These are phyloP conservation scores for Lepidochrysops patricia DNA, from an alignment of 2,888 invertebrate species.

Conservation along the genomic window DNA sequence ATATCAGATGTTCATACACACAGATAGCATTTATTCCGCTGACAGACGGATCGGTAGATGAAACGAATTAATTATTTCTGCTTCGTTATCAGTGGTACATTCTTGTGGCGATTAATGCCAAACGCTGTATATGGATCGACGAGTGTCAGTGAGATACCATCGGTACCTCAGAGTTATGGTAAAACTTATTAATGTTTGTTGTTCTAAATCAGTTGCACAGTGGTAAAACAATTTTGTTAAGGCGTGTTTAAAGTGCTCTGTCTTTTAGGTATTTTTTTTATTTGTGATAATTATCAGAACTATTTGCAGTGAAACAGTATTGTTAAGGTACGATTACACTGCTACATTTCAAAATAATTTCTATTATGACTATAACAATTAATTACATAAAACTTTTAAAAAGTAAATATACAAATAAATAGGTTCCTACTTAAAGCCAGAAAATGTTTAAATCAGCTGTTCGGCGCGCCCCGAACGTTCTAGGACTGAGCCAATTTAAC, in stretches of 20 bases:
- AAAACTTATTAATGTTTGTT: conserved; percentile 26
- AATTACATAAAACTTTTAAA: too few relatives aligned
- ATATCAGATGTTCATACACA: background rate
- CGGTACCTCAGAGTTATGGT: conserved; percentile 35
- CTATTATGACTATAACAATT: too few relatives aligned
- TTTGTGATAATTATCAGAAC: too few relatives aligned
- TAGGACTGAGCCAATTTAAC: too few relatives aligned
- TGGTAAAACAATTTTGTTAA: background rate
- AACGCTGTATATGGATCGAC: conserved; percentile 52
- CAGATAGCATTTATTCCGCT: conserved; percentile 7
- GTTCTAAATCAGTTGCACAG: conserved; percentile 18
- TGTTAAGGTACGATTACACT: too few relatives aligned
- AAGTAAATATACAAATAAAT: too few relatives aligned
- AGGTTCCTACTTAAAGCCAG: too few relatives aligned
- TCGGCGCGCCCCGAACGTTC: too few relatives aligned
- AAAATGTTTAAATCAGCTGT: too few relatives aligned
- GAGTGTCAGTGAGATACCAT: conserved; percentile 47
- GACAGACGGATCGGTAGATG: conserved; percentile 14
- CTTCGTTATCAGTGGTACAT: conserved; percentile 28
- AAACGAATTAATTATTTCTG: conserved; percentile 17
- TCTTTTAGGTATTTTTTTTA: too few relatives aligned
- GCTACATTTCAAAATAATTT: too few relatives aligned
- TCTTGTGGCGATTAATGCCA: conserved; percentile 52
- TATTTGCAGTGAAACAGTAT: too few relatives aligned
- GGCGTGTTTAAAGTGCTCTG: background rate